These are phyloP conservation scores for Chelon auratus DNA, from an alignment of 2,797 vertebrate genomes.

Conservation along the genomic window DNA sequence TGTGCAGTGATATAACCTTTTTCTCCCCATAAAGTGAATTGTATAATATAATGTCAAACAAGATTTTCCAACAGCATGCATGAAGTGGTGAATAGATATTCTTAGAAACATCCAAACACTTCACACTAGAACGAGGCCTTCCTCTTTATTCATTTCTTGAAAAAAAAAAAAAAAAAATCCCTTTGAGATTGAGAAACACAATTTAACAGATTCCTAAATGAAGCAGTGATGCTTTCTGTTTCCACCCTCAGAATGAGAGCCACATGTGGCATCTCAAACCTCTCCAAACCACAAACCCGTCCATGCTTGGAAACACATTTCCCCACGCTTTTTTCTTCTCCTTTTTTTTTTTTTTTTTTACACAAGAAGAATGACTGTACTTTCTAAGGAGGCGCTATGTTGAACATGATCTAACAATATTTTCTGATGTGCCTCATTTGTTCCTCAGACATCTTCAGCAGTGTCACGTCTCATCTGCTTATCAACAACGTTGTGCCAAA, in stretches of 20 bases:
- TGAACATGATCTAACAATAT: slow-evolving; percentile 44
- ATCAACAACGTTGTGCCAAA: slow-evolving; percentile 66
- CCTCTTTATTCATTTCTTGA: slow-evolving; percentile 39
- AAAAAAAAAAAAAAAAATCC: slow-evolving; percentile 41
- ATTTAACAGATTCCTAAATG: slow-evolving; percentile 63
- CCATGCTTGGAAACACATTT: slow-evolving; percentile 62
- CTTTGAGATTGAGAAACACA: slow-evolving; percentile 39
- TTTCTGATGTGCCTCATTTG: slow-evolving; percentile 46
- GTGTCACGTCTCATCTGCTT: slow-evolving; percentile 46
- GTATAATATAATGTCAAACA: not conserved
- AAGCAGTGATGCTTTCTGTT: slow-evolving; percentile 57
- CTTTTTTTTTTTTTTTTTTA: slow-evolving; percentile 2
- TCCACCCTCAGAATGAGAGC: slow-evolving; percentile 73
- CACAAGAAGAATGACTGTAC: slow-evolving; percentile 39
- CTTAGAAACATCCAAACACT: not conserved
- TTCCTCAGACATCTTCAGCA: slow-evolving; percentile 52
- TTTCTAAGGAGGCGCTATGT: slow-evolving; percentile 45
- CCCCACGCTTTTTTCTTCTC: slow-evolving; percentile 17
- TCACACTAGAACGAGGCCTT: slow-evolving; percentile 19
- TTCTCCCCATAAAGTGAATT: not conserved
- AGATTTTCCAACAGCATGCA: too few relatives aligned
- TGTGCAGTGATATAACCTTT: too few relatives aligned
- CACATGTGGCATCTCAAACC: slow-evolving; percentile 71
- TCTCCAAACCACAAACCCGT: slow-evolving; percentile 64
- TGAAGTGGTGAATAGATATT: too few relatives aligned